These are phyloP conservation scores for Lottia scabra DNA, from an alignment of 2,888 invertebrate genomes.

Conservation along the genomic window DNA sequence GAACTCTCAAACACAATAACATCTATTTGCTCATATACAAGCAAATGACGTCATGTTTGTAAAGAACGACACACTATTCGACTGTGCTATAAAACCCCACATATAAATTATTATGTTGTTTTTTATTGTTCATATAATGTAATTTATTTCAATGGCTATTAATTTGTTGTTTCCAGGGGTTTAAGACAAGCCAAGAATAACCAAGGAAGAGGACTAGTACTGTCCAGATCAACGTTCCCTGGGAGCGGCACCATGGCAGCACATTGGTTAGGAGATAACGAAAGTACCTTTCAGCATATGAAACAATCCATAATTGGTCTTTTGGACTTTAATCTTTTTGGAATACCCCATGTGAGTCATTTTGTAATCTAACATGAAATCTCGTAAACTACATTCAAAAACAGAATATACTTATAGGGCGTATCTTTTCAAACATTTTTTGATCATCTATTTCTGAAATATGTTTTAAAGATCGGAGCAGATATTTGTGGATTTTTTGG, in stretches of 20 bases:
- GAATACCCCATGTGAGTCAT: slow-evolving; percentile 77
- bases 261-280: slow-evolving; percentile 66
- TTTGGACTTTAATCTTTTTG: slow-evolving; percentile 78
- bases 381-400: too few species aligned
- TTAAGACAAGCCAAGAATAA: slow-evolving; percentile 31
- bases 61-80: too few species aligned
- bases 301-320: slow-evolving; percentile 72
- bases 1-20: too few species aligned
- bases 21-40: too few species aligned
- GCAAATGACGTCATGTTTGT: too few species aligned
- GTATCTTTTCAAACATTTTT: too few species aligned
- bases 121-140: too few species aligned
- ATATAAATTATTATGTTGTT: too few species aligned
- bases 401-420: too few species aligned
- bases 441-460: too few species aligned
- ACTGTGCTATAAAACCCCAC: too few species aligned
- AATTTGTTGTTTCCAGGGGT: not conserved
- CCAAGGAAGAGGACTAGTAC: slow-evolving; percentile 71
- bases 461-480: slow-evolving; percentile 53
- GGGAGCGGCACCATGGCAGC: slow-evolving; percentile 57
- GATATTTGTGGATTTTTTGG: slow-evolving; percentile 62
- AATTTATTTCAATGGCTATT: too few species aligned
- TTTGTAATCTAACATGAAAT: not conserved
- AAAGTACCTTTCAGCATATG: slow-evolving; percentile 55
- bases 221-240: slow-evolving; percentile 71